Conservation (phyloP, 2,888 invertebrate genomes). For the Micropterix aruncella region DNA sequence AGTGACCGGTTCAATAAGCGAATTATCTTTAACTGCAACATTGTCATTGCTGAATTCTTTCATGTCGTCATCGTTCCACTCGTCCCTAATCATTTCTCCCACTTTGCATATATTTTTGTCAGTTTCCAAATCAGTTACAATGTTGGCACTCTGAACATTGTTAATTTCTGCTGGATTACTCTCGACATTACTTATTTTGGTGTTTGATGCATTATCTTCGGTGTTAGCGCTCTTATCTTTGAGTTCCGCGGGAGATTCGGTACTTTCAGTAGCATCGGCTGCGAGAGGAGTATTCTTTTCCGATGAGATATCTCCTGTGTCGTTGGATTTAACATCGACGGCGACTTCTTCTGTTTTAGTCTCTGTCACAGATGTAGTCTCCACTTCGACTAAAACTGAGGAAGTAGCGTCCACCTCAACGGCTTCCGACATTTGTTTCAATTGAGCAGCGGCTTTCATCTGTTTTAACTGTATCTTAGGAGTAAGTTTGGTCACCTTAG, state of each 20-base stretch:
- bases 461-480: conserved; percentile 38
- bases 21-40: background rate
- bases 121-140: too few relatives aligned
- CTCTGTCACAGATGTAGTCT: background rate
- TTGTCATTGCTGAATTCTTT: background rate
- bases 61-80: conserved; percentile 3
- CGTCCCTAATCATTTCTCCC: conserved; percentile 4
- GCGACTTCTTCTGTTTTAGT: background rate
- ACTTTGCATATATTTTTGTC: too few relatives aligned
- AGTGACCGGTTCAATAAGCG: background rate
- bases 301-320: conserved; percentile 1
- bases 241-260: too few relatives aligned
- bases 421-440: conserved; percentile 18
- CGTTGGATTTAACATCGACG: background rate
- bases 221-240: too few relatives aligned
- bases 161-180: too few relatives aligned
- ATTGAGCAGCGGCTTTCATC: conserved; percentile 32
- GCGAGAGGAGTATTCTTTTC: too few relatives aligned
- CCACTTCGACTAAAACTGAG: background rate
- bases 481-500: conserved; percentile 39
- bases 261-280: too few relatives aligned
- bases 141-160: too few relatives aligned
- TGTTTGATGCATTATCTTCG: too few relatives aligned
- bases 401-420: background rate
- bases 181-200: too few relatives aligned